phyloP scores from a whole-genome alignment of 2,888 invertebrate genomes.

The Ophion ellenae region DNA sequence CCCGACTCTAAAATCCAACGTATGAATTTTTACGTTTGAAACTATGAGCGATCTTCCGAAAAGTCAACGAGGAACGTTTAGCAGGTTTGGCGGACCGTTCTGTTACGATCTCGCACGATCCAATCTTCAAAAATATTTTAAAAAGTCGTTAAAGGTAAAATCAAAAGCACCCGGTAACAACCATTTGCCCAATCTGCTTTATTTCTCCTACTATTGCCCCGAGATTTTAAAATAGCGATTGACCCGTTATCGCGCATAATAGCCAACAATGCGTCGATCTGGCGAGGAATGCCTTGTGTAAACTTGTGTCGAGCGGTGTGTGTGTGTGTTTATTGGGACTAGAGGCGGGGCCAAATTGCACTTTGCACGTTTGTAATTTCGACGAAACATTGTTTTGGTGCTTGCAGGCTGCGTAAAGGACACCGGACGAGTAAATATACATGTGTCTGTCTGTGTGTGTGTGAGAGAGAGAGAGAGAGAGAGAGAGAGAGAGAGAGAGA shows the following conservation, averaged over 20 bases:
- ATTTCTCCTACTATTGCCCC: background rate
- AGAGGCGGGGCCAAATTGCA: background rate
- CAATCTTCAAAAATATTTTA: background rate
- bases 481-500: too few relatives aligned
- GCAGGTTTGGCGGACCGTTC: background rate
- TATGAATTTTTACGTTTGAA: background rate
- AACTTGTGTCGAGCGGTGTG: background rate
- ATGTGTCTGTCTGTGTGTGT: background rate
- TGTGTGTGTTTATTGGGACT: background rate
- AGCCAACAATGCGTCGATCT: background rate
- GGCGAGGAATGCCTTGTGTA: background rate
- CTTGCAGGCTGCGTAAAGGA: background rate
- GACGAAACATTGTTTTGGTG: background rate
- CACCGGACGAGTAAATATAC: slow-evolving; percentile 11
- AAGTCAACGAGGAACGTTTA: background rate
- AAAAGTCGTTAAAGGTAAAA: too few relatives aligned
- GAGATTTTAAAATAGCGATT: background rate
- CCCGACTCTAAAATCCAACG: background rate
- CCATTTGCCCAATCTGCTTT: background rate
- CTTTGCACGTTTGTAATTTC: background rate
- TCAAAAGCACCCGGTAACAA: background rate
- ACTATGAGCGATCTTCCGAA: background rate
- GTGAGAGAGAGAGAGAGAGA: too few relatives aligned
- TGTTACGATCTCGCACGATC: background rate
- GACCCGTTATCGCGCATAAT: background rate